Evolutionary conservation across 1,140 invertebrate genomes (phyloP), one percentile per base, ranked within the genome.

Genomic region (Phymorhynchus buccinoides): DNA sequence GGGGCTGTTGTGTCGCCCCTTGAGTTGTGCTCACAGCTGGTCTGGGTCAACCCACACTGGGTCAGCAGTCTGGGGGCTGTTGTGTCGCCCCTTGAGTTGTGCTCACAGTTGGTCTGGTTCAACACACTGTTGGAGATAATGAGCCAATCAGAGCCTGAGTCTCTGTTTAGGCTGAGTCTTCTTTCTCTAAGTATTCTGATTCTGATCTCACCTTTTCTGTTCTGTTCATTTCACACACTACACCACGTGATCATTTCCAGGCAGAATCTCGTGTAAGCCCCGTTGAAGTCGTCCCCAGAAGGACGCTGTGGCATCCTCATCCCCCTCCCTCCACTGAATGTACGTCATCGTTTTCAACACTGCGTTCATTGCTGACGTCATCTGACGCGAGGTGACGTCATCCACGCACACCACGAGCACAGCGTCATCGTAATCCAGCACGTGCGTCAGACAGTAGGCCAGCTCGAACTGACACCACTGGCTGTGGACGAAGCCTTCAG

Each of bases 401-500:
- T 88, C 86, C 12, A 86, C 14, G 52, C 86, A 52, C 22, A 88
- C 73, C 1, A 86, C 56, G 14, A 89, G 37, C 3, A 89, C 32
- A 22, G 79, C n/a, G n/a, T 86, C 77, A 18, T 73, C 73, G 32
- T 84, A 52, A n/a, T 75, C 62, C 18, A 89, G 39, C 7, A 89
- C 48, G 42, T 85, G 84, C 27, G 83, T 16, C 62, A 82, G 56
- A 68, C 84, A 87, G 14, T 89, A 89, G 83, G 95, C 94, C 14
- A 95, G 94, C 90, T 91, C 90, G 80, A 89, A 89, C 44, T 87
- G 82, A 81, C 90, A 91, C 90, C 90, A 91, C 52, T 89, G 78
- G 44, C 88, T 89, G 62, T 85, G 79, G 3, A 88, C 81, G 75
- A 90, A 90, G 16, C 79, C 71, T 16, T 87, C 84, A 12, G 89